Base-by-base conservation (phyloP, 1,140 invertebrate species). In the Drosophila mauritiana region DNA sequence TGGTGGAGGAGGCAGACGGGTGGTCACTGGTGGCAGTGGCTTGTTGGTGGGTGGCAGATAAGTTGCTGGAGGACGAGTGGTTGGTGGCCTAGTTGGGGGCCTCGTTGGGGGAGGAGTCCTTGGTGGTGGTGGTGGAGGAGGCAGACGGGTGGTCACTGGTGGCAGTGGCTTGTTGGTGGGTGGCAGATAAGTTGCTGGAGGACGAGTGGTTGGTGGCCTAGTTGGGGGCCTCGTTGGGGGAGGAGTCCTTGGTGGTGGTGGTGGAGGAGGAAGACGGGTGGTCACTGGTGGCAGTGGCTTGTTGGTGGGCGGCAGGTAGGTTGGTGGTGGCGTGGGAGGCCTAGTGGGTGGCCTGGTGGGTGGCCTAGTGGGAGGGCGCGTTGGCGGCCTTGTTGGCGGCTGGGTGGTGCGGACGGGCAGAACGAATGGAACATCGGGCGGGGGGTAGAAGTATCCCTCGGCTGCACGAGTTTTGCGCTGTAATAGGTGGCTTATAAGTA, bases 401-500 rank as follows among this genome's bases (percentile, higher is more conserved):
- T 22, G 51, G 46, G 69, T 86, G 39, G 78, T 72, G 53, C 82
- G 82, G 22, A 22, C 22, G 22, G 84, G 84, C 73, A 89, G 52
- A 42, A 80, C 86, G 67, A 91, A 91, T 57, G 90, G 90, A 13
- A 90, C 80, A 13, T 70, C 37, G 7, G 91, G 91, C 20, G 54
- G n/a, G 36, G 91, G 91, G 52, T 92, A 92, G 46, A 75, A 72
- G 52, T 92, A 92, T 11, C 91, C 91, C 7, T 89, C 76, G 39
- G 84, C 75, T 20, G 69, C 91, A 63, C 91, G 90, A 49, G 63
- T 49, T 53, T 86, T 86, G 61, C 91, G 89, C 91, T 92, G 55
- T 74, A 70, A 22, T 27, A 4, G 7, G 17, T 17, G n/a, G 13
- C 6, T 0, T 0, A 20, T 57, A 3, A 64, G 61, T 12, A 27